Evolutionary conservation across 1,140 invertebrate genomes (phyloP).

Genomic region (Drosophila melanica): DNA sequence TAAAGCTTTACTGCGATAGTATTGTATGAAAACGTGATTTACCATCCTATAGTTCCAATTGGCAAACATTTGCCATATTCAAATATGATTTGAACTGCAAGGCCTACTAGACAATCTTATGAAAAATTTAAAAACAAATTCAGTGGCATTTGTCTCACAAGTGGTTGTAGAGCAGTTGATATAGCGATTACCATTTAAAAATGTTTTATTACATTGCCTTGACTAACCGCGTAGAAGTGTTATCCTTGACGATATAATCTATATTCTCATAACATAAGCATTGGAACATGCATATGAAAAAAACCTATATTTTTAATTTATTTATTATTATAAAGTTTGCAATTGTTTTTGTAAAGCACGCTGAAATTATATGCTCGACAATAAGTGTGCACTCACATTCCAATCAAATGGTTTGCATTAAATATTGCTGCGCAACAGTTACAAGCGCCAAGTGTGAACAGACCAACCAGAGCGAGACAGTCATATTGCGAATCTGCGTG

Average conservation of each 20-base stretch:
- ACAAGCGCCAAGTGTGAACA: slow-evolving; percentile 43
- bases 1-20: slow-evolving; percentile 13
- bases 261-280: background rate
- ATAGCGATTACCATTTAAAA: background rate
- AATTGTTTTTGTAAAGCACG: background rate
- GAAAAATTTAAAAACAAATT: background rate
- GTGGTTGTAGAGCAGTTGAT: background rate
- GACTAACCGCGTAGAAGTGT: background rate
- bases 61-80: background rate
- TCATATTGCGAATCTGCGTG: slow-evolving; percentile 45
- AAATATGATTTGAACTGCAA: background rate
- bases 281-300: no score
- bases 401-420: slow-evolving; percentile 12
- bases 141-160: background rate
- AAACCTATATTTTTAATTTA: background rate
- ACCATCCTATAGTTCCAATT: background rate
- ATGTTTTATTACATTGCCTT: background rate
- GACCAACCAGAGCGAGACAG: slow-evolving; percentile 29
- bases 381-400: background rate
- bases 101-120: background rate
- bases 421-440: slow-evolving; percentile 34
- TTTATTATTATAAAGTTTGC: background rate
- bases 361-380: background rate
- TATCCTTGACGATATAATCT: background rate
- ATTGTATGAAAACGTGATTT: slow-evolving; percentile 18